Conservation (phyloP, 1,140 invertebrate species). For the Dufourea novaeangliae region DNA sequence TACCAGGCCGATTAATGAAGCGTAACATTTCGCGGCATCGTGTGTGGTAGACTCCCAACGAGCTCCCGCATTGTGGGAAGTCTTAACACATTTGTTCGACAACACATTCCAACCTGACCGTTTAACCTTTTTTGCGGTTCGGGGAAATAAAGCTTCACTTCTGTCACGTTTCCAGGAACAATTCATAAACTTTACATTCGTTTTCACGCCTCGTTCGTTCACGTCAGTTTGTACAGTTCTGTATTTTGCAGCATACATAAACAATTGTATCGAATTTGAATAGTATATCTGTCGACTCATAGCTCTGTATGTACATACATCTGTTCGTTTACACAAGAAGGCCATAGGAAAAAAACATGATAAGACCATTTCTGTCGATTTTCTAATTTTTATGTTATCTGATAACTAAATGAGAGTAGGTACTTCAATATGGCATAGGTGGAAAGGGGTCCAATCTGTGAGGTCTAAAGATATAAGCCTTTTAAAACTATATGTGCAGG, state of each 20-base stretch:
- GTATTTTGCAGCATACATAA: neutral
- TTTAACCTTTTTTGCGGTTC: conserved; percentile 5
- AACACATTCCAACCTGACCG: neutral
- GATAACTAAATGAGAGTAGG: too few species aligned
- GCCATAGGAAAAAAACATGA: too few species aligned
- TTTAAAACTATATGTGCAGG: too few species aligned
- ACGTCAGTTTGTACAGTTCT: neutral
- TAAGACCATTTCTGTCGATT: too few species aligned
- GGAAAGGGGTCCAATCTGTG: too few species aligned
- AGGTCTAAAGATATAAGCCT: too few species aligned
- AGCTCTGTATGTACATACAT: too few species aligned
- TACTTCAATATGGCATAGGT: too few species aligned
- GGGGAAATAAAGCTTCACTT: neutral
- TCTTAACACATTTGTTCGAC: conserved; percentile 22
- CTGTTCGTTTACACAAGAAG: too few species aligned
- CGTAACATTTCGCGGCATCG: conserved; percentile 33
- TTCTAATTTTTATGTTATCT: too few species aligned
- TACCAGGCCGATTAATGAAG: conserved; percentile 17
- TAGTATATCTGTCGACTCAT: too few species aligned
- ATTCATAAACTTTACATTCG: neutral
- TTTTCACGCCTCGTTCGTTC: neutral
- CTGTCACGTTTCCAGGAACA: neutral
- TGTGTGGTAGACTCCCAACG: conserved; percentile 36
- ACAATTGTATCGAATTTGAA: too few species aligned
- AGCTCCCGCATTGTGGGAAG: conserved; percentile 5